These are phyloP conservation scores for Rhabdophis nuchalis DNA, from an alignment of 2,797 vertebrate species.

Conservation along the genomic window DNA sequence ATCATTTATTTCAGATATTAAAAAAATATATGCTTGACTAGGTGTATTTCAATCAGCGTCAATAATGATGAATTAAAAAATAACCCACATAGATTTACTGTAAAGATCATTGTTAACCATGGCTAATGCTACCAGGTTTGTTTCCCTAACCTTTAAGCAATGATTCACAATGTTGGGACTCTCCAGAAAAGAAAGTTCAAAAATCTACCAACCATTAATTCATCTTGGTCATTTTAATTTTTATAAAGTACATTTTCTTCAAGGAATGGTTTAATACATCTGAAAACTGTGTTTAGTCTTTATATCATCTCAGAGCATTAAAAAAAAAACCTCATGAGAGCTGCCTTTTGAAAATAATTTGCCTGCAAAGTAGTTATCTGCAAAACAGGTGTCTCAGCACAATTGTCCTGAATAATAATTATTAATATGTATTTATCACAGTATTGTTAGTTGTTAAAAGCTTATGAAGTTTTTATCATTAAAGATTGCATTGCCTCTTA, in stretches of 20 bases:
- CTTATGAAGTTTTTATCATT: not conserved
- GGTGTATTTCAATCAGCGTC: not conserved
- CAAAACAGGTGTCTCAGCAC: not conserved
- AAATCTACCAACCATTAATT: not conserved
- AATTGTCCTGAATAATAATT: not conserved
- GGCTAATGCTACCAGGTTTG: not conserved
- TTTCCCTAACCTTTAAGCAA: not conserved
- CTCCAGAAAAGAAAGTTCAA: not conserved
- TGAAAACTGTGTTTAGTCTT: not conserved
- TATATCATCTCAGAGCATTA: not conserved
- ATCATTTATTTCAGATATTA: conserved; percentile 3
- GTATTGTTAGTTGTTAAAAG: not conserved
- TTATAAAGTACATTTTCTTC: not conserved
- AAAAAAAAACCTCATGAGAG: not conserved
- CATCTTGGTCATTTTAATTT: not conserved
- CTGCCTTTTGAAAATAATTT: not conserved
- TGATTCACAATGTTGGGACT: not conserved
- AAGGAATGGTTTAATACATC: not conserved
- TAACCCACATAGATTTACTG: not conserved
- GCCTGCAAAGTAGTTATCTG: not conserved
- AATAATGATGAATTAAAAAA: not conserved
- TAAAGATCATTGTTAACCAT: not conserved
- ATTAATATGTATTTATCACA: not conserved
- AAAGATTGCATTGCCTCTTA: not conserved
- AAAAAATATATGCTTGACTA: not conserved